Conservation (phyloP, 2,888 invertebrate genomes). For the Drosophila hamatofila region DNA sequence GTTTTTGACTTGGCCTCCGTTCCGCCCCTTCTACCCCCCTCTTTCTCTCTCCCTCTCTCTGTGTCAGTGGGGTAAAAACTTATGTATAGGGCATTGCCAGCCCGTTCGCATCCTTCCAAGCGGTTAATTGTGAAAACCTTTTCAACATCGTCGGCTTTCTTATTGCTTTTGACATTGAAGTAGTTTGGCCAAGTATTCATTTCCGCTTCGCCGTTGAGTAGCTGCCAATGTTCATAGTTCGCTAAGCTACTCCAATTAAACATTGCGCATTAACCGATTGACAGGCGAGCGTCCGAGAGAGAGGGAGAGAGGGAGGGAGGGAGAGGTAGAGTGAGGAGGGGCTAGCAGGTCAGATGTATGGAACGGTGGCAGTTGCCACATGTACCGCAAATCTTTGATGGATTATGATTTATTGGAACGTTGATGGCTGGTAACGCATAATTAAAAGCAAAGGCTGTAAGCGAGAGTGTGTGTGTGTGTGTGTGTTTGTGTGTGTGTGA, state of each 20-base stretch:
- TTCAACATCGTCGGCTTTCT: conserved; percentile 52
- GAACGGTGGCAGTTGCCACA: conserved; percentile 51
- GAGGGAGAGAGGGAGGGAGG: not conserved
- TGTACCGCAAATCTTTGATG: conserved; percentile 78
- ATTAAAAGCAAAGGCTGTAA: conserved; percentile 67
- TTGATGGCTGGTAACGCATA: conserved; percentile 75
- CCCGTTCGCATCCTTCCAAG: conserved; percentile 53
- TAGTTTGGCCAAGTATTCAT: conserved; percentile 72
- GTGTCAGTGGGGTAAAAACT: conserved; percentile 57
- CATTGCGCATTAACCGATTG: conserved; percentile 61
- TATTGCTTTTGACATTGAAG: conserved; percentile 68
- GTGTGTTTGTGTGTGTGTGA: conserved; percentile 24
- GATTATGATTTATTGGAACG: conserved; percentile 79
- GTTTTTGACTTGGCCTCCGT: conserved; percentile 25
- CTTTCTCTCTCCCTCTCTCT: not conserved
- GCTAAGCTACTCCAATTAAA: conserved; percentile 64
- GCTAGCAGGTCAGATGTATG: not conserved
- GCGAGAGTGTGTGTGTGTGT: conserved; percentile 4
- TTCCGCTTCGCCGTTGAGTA: conserved; percentile 58
- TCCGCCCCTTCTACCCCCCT: not conserved
- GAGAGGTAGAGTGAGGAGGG: not conserved
- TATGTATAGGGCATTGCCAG: conserved; percentile 24
- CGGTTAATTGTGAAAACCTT: conserved; percentile 67
- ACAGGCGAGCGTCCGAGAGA: not conserved
- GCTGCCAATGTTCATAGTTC: conserved; percentile 48